These are phyloP conservation scores for Tortrix viridana DNA, from an alignment of 2,888 invertebrate species.

Conservation along the genomic window DNA sequence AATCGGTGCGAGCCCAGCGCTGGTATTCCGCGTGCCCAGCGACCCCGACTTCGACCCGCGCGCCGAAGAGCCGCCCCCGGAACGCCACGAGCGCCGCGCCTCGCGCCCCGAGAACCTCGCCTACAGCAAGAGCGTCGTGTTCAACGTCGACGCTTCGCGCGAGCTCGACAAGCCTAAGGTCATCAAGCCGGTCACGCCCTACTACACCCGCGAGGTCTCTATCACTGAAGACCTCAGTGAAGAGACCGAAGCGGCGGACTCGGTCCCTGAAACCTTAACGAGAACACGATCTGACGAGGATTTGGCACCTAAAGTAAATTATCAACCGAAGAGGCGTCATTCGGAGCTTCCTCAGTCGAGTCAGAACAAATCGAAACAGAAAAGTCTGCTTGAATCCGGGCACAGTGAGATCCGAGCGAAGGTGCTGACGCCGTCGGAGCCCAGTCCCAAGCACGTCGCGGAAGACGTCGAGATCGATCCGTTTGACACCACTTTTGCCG, in stretches of 20 bases:
- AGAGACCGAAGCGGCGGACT: constrained; percentile 87
- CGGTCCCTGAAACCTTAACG: constrained; percentile 82
- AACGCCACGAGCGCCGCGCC: constrained; percentile 78
- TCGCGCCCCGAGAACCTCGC: constrained; percentile 86
- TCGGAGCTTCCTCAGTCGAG: constrained; percentile 74
- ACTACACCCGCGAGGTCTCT: constrained; percentile 87
- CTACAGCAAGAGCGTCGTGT: constrained; percentile 78
- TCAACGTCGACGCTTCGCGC: constrained; percentile 72
- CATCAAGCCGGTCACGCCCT: constrained; percentile 91
- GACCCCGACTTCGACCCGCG: constrained; percentile 94
- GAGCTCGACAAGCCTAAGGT: constrained; percentile 86
- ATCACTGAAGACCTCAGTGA: constrained; percentile 82
- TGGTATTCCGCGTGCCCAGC: constrained; percentile 79
- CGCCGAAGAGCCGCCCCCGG: constrained; percentile 82
- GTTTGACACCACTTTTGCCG: constrained; percentile 94
- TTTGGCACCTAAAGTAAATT: constrained; percentile 80
- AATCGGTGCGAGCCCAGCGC: constrained; percentile 75
- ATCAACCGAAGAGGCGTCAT: constrained; percentile 73
- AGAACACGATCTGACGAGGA: constrained; percentile 87
- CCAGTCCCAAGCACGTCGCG: constrained; percentile 68
- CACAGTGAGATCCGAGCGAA: constrained; percentile 78
- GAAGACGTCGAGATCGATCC: constrained; percentile 87
- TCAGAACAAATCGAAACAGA: constrained; percentile 56
- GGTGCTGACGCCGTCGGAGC: constrained; percentile 85
- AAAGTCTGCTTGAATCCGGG: constrained; percentile 67